phyloP scores from a whole-genome alignment of 2,113 vertebrate genomes.

The Pelobates fuscus region DNA sequence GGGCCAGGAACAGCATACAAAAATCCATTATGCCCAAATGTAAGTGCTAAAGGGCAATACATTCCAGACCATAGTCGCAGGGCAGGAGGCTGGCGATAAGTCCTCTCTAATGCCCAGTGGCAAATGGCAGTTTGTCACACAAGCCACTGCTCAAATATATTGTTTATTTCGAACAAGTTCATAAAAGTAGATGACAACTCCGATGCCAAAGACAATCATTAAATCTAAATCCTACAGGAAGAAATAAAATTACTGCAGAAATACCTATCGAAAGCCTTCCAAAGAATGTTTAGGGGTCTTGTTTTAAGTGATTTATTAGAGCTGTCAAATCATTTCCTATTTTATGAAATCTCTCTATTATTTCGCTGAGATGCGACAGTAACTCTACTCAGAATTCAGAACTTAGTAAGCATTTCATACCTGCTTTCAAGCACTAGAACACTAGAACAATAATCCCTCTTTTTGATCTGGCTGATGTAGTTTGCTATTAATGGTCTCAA shows the following conservation, averaged over 20 bases:
- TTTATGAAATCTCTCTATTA: constrained; percentile 46
- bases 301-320: constrained; percentile 40
- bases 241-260: constrained; percentile 10
- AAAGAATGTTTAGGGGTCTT: constrained; percentile 12
- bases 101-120: too few relatives aligned
- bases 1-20: too few relatives aligned
- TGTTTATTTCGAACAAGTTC: not conserved
- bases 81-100: too few relatives aligned
- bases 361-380: constrained; percentile 41
- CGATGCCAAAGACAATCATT: not conserved
- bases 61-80: too few relatives aligned
- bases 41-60: too few relatives aligned
- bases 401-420: constrained; percentile 28
- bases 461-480: constrained; percentile 31
- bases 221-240: constrained; percentile 30
- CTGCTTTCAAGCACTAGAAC: constrained; percentile 27
- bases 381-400: constrained; percentile 39
- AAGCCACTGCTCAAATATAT: not conserved
- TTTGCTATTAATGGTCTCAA: constrained; percentile 40
- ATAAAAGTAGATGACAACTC: not conserved
- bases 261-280: constrained; percentile 26
- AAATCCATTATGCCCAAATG: too few relatives aligned
- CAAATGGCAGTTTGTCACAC: too few relatives aligned
- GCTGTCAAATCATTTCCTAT: constrained; percentile 46
- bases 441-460: constrained; percentile 32